phyloP scores from a whole-genome alignment of 2,113 vertebrate species.

The Calidris pugnax region DNA sequence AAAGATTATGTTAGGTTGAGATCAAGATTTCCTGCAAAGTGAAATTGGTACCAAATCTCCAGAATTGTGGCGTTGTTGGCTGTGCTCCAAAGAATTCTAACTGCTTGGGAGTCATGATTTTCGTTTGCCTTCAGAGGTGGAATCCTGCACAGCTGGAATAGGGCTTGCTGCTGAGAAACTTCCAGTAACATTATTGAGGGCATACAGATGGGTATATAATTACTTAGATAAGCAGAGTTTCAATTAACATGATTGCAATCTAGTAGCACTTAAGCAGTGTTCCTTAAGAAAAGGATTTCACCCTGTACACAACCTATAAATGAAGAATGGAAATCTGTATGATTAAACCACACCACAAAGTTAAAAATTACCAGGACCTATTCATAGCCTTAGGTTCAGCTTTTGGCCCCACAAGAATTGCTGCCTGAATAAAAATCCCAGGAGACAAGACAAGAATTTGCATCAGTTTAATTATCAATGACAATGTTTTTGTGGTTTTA shows the following conservation, averaged over 20 bases:
- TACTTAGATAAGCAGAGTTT: conserved; percentile 32
- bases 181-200: background rate
- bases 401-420: conserved; percentile 17
- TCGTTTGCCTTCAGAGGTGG: background rate
- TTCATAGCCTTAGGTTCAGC: conserved; percentile 42
- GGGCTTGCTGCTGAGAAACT: conserved; percentile 14
- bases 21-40: background rate
- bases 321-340: conserved; percentile 8
- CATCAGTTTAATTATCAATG: conserved; percentile 42
- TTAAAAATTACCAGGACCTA: conserved; percentile 46
- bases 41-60: background rate
- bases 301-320: background rate
- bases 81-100: background rate
- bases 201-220: background rate
- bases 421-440: conserved; percentile 9
- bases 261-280: background rate
- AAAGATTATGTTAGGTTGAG: background rate
- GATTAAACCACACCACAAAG: conserved; percentile 39
- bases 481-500: conserved; percentile 1
- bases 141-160: background rate
- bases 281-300: conserved; percentile 30
- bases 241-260: conserved; percentile 60
- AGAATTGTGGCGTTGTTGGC: background rate
- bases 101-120: background rate
- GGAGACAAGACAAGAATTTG: conserved; percentile 33